These are phyloP conservation scores for Acomys russatus DNA, from an alignment of 2,797 vertebrate species.

Conservation along the genomic window DNA sequence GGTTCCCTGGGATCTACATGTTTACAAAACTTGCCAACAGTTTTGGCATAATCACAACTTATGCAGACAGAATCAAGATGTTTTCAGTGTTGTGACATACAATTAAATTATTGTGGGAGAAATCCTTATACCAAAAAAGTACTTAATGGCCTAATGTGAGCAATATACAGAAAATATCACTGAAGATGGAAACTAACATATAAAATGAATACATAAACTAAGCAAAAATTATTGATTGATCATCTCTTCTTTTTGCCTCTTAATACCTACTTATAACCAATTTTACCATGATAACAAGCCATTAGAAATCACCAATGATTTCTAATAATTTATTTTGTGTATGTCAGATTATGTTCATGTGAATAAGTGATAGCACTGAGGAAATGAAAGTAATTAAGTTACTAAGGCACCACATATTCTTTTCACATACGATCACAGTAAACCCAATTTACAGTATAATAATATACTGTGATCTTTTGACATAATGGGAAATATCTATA, in stretches of 20 bases:
- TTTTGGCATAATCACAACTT: background rate
- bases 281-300: background rate
- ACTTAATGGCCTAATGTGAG: background rate
- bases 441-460: background rate
- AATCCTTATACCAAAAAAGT: background rate
- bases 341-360: background rate
- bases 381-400: background rate
- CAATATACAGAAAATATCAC: background rate
- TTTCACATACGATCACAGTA: background rate
- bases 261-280: background rate
- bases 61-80: background rate
- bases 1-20: background rate
- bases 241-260: background rate
- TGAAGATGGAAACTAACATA: background rate
- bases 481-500: background rate
- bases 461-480: background rate
- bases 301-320: background rate
- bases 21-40: background rate
- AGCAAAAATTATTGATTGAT: background rate
- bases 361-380: background rate
- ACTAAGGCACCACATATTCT: background rate
- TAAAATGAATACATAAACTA: background rate
- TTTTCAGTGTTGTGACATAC: background rate
- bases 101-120: no score
- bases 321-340: background rate